Evolutionary conservation across 2,888 invertebrate genomes (phyloP), one percentile per base, ranked within the genome.

Genomic region (Bombylius major): DNA sequence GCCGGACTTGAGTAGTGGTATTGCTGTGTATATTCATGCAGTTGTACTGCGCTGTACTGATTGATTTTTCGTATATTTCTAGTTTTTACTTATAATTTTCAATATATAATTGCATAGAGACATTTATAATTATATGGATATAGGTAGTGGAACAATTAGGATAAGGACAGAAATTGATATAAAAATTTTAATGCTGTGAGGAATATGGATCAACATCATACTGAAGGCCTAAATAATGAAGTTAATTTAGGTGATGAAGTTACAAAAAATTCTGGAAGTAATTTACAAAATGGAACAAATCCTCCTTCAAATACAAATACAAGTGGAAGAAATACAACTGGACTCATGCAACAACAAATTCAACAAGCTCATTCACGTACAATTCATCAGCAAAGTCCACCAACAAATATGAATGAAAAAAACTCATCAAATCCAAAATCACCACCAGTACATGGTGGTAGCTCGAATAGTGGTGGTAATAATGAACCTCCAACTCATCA

Each of bases 311-410:
- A 55, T 51, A 14, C 48, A 45, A 47, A 46, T 42, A 14, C 47
- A 31, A 50, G 56, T 47, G 56, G 54, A 13, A 54, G 55, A 54
- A 55, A 55, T 51, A 56, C 58, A 50, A 47, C 45, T n/a, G 54
- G 59, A 14, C 67, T 66, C 33, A 67, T 66, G 33, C 69, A 67
- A 33, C 69, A 68, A 58, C 65, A 68, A 53, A 65, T 66, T 36
- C 68, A 67, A 51, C 6, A 47, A 34, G n/a, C 7, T 51, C 55
- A 58, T 47, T 53, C 50, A 45, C 55, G 58, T 39, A 51, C 54
- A 46, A 56, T 56, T 47, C 58, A 58, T 36, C 59, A 57, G n/a
- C 66, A 67, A 54, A 69, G 69, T 58, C 70, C 66, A 54, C 65
- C 52, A 45, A 33, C 57, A 44, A 55, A 58, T 50, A 58, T 55